Conservation (phyloP, 2,797 vertebrate species). For the Neosilurus mollespiculum region DNA sequence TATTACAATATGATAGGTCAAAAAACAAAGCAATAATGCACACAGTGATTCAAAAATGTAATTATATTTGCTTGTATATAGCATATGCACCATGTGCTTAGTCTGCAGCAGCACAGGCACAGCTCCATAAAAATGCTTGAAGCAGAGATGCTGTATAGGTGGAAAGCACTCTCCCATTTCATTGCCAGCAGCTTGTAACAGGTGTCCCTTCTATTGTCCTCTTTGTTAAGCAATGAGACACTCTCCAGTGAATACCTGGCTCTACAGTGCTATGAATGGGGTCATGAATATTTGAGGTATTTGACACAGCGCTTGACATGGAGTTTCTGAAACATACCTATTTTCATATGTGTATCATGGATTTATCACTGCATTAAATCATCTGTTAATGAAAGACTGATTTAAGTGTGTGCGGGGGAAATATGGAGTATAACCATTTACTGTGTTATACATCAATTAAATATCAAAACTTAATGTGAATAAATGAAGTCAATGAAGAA, state of each 20-base stretch:
- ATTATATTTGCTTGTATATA: neutral
- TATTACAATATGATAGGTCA: slow-evolving; percentile 16
- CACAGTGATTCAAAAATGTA: neutral
- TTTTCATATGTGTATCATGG: slow-evolving; percentile 31
- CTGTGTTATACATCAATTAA: slow-evolving; percentile 17
- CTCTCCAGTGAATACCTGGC: slow-evolving; percentile 24
- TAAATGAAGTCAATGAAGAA: neutral
- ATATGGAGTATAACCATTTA: neutral
- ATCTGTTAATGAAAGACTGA: slow-evolving; percentile 39
- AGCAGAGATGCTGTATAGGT: neutral
- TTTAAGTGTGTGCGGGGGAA: slow-evolving; percentile 2
- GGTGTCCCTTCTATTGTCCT: slow-evolving; percentile 47
- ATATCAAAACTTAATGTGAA: neutral
- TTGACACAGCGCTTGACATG: neutral
- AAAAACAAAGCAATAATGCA: neutral
- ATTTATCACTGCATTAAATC: slow-evolving; percentile 39
- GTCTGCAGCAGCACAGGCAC: neutral
- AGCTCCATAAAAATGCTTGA: neutral
- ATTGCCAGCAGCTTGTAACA: slow-evolving; percentile 42
- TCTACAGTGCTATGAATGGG: slow-evolving; percentile 36
- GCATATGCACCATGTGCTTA: neutral
- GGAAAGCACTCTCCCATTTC: slow-evolving; percentile 11
- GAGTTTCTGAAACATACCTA: slow-evolving; percentile 26
- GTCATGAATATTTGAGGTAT: slow-evolving; percentile 51
- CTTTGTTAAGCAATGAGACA: slow-evolving; percentile 36